Percentiles rank a stretch among this genome's conserved stretches.
phyloP scores from a whole-genome alignment of 2,888 invertebrate species.

The Vesta saturnalis region DNA sequence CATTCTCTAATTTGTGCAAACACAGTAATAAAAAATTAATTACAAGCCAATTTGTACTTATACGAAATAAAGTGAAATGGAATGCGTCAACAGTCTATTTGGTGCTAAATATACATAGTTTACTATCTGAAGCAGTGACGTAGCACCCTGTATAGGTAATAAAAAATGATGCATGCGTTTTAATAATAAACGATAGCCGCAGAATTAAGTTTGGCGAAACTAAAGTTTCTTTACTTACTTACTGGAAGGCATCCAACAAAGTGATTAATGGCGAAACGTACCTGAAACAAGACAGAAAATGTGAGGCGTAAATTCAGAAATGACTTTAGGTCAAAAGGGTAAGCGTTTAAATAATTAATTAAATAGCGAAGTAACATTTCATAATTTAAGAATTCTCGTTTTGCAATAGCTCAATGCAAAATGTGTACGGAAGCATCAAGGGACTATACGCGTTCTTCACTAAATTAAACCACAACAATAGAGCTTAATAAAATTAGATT shows the following conservation, averaged over 20 bases:
- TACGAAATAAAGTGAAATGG: no score
- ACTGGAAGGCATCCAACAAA: slow-evolving; percentile 3
- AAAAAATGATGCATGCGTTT: no score
- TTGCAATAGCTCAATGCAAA: slow-evolving; percentile 5
- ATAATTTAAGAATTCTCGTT: slow-evolving; percentile 13
- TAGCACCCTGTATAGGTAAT: no score
- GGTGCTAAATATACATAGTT: no score
- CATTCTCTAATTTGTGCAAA: no score
- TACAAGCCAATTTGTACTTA: no score
- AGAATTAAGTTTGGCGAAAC: no score
- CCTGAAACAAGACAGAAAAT: slow-evolving; percentile 11
- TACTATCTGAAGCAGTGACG: no score
- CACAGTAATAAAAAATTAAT: no score
- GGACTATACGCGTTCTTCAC: slow-evolving; percentile 1
- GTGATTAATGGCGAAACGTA: slow-evolving; percentile 9
- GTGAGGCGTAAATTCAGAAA: slow-evolving; percentile 11
- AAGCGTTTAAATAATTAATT: slow-evolving; percentile 21
- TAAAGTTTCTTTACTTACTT: neutral
- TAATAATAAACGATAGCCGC: no score
- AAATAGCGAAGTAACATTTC: slow-evolving; percentile 16
- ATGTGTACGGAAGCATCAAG: neutral
- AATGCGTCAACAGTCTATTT: no score
- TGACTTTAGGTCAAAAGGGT: slow-evolving; percentile 13
- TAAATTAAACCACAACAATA: slow-evolving; percentile 12
- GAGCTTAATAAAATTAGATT: neutral